phyloP scores from a whole-genome alignment of 2,113 vertebrate genomes.

The Athene cunicularia region DNA sequence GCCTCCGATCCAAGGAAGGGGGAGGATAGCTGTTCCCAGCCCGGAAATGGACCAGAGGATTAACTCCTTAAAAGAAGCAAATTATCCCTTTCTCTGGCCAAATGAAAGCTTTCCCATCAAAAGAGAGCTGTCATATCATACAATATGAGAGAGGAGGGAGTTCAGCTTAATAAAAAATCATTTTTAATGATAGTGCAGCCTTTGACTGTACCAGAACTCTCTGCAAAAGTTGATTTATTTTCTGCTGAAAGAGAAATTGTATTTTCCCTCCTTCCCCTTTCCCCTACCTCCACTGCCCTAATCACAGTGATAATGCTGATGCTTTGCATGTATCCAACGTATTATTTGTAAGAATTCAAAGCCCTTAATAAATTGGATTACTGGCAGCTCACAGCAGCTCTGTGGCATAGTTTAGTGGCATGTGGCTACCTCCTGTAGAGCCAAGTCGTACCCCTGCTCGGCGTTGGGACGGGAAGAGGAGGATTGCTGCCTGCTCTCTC shows the following conservation, averaged over 20 bases:
- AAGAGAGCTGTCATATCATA: conserved; percentile 73
- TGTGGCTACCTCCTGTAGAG: neutral
- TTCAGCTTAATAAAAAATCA: conserved; percentile 49
- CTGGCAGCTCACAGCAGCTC: neutral
- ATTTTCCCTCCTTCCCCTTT: conserved; percentile 3
- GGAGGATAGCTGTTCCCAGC: conserved; percentile 61
- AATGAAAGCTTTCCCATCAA: conserved; percentile 72
- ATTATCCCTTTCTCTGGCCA: conserved; percentile 70
- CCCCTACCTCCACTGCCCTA: neutral
- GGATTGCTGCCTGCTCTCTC: neutral
- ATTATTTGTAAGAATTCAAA: neutral
- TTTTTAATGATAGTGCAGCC: conserved; percentile 36
- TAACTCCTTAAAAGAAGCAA: conserved; percentile 72
- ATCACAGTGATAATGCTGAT: neutral
- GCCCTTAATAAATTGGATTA: conserved; percentile 30
- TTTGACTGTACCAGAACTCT: neutral
- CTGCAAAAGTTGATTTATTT: conserved; percentile 56
- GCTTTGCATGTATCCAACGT: neutral
- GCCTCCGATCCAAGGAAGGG: conserved; percentile 33
- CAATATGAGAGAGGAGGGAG: conserved; percentile 52
- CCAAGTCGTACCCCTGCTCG: neutral
- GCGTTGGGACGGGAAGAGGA: neutral
- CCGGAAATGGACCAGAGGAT: conserved; percentile 72
- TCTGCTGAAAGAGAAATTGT: conserved; percentile 26
- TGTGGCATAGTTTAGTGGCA: neutral